A percentile compares a stretch with the other conserved stretches of the same genome.
phyloP scores from a whole-genome alignment of 1,140 invertebrate species.

The Heterodera carotae region DNA sequence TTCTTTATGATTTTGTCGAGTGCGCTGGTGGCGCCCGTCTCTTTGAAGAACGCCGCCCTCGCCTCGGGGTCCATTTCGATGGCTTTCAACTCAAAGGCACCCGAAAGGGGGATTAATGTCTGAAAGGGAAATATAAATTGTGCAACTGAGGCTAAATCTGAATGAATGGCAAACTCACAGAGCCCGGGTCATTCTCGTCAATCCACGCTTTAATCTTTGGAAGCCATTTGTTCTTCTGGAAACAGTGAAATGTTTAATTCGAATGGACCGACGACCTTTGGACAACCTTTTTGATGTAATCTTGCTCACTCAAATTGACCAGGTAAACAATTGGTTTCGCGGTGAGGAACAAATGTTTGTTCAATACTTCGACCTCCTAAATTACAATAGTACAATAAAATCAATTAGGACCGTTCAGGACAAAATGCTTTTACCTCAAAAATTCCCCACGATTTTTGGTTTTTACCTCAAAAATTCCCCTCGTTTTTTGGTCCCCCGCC shows the following conservation, averaged over 20 bases:
- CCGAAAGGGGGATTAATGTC: constrained; percentile 76
- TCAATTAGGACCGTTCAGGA: no score
- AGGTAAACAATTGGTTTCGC: constrained; percentile 96
- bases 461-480: no score
- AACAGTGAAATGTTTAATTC: constrained; percentile 27
- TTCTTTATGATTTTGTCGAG: constrained; percentile 95
- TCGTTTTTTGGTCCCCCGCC: constrained; percentile 74
- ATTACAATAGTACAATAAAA: no score
- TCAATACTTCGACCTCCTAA: constrained; percentile 89
- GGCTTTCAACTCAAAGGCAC: constrained; percentile 82
- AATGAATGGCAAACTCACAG: constrained; percentile 79
- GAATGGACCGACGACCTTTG: constrained; percentile 67
- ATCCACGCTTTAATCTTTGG: constrained; percentile 98
- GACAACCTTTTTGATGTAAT: constrained; percentile 97
- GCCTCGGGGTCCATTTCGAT: constrained; percentile 82
- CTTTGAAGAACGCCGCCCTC: constrained; percentile 77
- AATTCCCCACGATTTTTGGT: constrained; percentile 72
- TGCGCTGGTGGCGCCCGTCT: constrained; percentile 72
- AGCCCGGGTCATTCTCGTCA: constrained; percentile 91
- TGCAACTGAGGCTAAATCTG: neutral
- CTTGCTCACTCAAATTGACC: constrained; percentile 94
- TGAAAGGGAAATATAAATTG: constrained; percentile 4
- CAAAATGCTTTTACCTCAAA: no score
- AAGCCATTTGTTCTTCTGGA: constrained; percentile 74
- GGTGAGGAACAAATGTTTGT: constrained; percentile 95